phyloP scores from a whole-genome alignment of 2,888 invertebrate species.

The Agriopis leucophaearia region DNA sequence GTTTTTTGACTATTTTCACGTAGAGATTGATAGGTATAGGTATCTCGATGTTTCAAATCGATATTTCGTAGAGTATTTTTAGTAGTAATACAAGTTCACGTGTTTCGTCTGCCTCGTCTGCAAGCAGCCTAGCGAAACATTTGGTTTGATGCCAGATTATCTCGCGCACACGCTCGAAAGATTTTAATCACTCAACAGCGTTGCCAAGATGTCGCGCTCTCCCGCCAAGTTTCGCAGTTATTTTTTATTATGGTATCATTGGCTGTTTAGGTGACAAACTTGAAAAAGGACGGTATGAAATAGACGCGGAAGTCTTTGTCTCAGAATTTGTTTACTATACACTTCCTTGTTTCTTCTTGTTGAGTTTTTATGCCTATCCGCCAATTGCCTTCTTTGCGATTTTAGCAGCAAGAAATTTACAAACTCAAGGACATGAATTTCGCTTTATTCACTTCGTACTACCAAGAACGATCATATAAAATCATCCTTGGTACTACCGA shows the following conservation, averaged over 20 bases:
- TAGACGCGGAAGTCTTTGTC: conserved; percentile 20
- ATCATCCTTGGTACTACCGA: no score
- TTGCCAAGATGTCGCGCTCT: conserved; percentile 67
- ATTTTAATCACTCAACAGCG: conserved; percentile 75
- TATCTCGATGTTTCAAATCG: not conserved
- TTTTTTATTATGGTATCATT: conserved; percentile 47
- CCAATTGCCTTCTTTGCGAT: not conserved
- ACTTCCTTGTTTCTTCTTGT: conserved; percentile 12
- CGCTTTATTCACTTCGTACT: no score
- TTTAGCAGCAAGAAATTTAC: not conserved
- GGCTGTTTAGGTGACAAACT: conserved; percentile 44
- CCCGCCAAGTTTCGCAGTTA: conserved; percentile 46
- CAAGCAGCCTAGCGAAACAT: conserved; percentile 36
- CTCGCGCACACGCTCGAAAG: conserved; percentile 69
- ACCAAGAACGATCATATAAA: no score
- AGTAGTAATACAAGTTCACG: conserved; percentile 5
- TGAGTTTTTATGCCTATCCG: not conserved
- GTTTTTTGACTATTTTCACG: no score
- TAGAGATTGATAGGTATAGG: no score
- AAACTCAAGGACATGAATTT: no score
- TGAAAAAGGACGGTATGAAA: conserved; percentile 32
- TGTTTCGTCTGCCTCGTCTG: conserved; percentile 17
- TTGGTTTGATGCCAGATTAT: conserved; percentile 79
- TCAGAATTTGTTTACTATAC: conserved; percentile 15
- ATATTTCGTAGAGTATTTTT: not conserved